Percentiles rank a stretch among this genome's conserved stretches.
phyloP scores from a whole-genome alignment of 2,113 vertebrate genomes.

The Plecturocebus donacophilus region DNA sequence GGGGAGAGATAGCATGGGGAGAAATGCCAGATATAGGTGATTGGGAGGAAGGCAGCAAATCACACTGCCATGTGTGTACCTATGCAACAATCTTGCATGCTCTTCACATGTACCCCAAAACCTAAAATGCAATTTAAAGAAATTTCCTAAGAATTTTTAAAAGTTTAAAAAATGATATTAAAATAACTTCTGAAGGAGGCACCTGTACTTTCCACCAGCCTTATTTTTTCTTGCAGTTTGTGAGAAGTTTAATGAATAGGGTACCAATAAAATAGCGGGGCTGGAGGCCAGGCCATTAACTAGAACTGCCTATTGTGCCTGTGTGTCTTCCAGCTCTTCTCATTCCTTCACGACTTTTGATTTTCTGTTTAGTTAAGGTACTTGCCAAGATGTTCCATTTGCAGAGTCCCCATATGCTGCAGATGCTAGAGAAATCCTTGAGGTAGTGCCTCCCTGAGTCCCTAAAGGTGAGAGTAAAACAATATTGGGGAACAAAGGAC shows the following conservation, averaged over 20 bases:
- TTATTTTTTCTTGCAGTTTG: neutral
- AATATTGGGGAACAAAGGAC: too few species aligned
- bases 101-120: too few species aligned
- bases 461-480: slow-evolving; percentile 48
- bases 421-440: slow-evolving; percentile 54
- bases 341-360: neutral
- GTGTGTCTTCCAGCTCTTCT: neutral
- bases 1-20: too few species aligned
- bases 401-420: slow-evolving; percentile 37
- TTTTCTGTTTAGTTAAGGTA: neutral
- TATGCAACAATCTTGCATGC: too few species aligned
- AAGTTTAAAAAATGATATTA: neutral
- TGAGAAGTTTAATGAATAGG: neutral
- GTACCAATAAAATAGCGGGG: neutral
- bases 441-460: slow-evolving; percentile 55
- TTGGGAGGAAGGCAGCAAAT: too few species aligned
- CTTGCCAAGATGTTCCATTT: slow-evolving; percentile 47
- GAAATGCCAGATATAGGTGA: too few species aligned
- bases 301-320: neutral
- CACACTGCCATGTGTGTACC: too few species aligned
- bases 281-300: neutral
- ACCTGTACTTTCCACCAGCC: neutral
- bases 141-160: neutral
- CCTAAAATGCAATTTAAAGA: too few species aligned
- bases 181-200: neutral